phyloP scores from a whole-genome alignment of 2,113 vertebrate genomes.

The Phasianus colchicus region DNA sequence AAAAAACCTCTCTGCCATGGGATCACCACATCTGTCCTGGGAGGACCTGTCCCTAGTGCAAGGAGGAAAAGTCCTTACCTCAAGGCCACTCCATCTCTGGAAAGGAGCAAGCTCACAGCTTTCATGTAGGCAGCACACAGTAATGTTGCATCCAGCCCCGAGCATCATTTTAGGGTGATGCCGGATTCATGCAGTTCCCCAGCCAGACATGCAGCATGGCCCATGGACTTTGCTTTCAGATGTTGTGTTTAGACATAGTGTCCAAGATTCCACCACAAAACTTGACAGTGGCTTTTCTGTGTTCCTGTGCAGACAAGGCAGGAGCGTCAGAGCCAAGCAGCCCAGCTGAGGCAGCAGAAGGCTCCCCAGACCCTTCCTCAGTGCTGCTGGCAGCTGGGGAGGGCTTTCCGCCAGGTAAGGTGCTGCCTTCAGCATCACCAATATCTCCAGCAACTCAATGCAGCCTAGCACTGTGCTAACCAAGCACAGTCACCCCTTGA shows the following conservation, averaged over 20 bases:
- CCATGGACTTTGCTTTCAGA: not conserved
- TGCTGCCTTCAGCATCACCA: not conserved
- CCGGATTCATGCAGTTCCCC: no score
- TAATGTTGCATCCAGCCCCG: not conserved
- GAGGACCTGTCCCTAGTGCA: not conserved
- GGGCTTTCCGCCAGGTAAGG: constrained; percentile 84
- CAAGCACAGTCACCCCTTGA: fast-evolving
- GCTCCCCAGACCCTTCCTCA: not conserved
- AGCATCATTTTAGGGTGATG: not conserved
- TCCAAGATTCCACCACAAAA: not conserved
- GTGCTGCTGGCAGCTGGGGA: constrained; percentile 76
- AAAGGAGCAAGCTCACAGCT: not conserved
- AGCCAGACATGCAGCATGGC: not conserved
- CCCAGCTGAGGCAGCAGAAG: not conserved
- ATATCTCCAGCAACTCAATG: not conserved
- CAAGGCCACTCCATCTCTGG: not conserved
- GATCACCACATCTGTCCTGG: not conserved
- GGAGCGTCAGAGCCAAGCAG: not conserved
- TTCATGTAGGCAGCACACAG: not conserved
- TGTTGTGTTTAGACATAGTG: not conserved
- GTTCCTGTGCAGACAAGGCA: constrained; percentile 46
- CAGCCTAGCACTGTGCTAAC: not conserved
- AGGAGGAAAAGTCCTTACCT: not conserved
- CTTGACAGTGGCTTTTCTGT: not conserved
- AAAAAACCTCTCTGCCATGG: not conserved